Percentiles rank a stretch among this genome's conserved stretches.
Conservation (phyloP, 2,888 invertebrate species). For the Leptopilina syphax region DNA sequence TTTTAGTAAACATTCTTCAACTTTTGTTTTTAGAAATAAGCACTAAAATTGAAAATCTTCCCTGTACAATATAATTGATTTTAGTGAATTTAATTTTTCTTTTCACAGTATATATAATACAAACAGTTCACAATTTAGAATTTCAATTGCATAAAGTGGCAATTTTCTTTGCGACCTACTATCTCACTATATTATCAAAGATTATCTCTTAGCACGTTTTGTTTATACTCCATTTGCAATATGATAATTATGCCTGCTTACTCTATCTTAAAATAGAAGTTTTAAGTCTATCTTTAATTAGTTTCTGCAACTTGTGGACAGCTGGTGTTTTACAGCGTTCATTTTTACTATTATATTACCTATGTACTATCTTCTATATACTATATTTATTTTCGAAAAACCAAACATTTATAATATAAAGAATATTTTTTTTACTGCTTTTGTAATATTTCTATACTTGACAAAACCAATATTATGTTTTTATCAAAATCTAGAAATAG, state of each 20-base stretch:
- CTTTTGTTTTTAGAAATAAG: background rate
- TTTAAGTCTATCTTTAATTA: background rate
- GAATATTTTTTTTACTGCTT: background rate
- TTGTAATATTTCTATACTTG: background rate
- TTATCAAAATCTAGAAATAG: no score
- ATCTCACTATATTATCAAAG: slow-evolving; percentile 5
- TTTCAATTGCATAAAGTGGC: background rate
- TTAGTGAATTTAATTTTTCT: slow-evolving; percentile 1
- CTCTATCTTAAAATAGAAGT: slow-evolving; percentile 20
- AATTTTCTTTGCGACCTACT: background rate
- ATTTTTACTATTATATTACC: slow-evolving; percentile 6
- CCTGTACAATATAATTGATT: background rate
- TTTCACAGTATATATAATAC: background rate
- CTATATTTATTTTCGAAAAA: background rate
- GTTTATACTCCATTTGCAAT: slow-evolving; percentile 24
- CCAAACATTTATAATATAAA: background rate
- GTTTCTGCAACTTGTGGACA: slow-evolving; percentile 24
- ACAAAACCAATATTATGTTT: background rate
- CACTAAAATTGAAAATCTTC: background rate
- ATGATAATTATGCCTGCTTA: slow-evolving; percentile 37
- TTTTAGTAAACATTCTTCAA: background rate
- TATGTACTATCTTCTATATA: background rate
- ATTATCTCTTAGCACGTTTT: slow-evolving; percentile 26
- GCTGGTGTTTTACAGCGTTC: slow-evolving; percentile 38
- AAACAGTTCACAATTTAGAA: background rate